These are phyloP conservation scores for Otolemur garnettii DNA, from an alignment of 2,113 vertebrate species.

Conservation along the genomic window DNA sequence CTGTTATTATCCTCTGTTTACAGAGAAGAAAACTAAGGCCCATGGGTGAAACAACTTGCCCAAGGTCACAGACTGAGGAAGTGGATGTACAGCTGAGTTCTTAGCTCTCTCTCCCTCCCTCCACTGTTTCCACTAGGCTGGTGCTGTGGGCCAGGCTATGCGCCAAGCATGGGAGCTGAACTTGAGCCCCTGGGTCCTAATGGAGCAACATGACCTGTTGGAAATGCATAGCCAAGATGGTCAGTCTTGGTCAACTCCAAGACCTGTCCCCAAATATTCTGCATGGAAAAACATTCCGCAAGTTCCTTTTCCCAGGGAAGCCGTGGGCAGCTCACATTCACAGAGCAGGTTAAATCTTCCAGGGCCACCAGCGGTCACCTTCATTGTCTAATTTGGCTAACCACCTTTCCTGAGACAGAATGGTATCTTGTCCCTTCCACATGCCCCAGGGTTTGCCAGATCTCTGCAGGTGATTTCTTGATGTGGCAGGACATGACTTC, in stretches of 20 bases:
- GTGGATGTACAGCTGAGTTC: not conserved
- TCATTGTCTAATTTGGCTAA: not conserved
- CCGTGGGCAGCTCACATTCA: fast-evolving
- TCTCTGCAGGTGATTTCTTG: not conserved
- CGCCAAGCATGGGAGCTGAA: not conserved
- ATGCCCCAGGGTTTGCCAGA: no score
- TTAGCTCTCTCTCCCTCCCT: no score
- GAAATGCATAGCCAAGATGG: not conserved
- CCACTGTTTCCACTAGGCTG: not conserved
- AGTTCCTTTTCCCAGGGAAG: not conserved
- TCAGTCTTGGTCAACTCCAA: not conserved
- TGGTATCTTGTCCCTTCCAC: fast-evolving
- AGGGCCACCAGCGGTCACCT: not conserved
- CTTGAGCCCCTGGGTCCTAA: not conserved
- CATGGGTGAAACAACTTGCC: not conserved
- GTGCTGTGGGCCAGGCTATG: fast-evolving
- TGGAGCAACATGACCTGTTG: fast-evolving
- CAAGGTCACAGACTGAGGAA: not conserved
- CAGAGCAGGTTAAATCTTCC: fast-evolving
- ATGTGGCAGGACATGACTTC: not conserved
- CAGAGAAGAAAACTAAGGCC: not conserved
- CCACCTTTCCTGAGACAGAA: fast-evolving
- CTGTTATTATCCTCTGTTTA: not conserved
- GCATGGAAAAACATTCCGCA: fast-evolving
- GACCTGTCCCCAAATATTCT: no score